Base-by-base conservation (phyloP, 2,113 vertebrate species). In the Gopherus evgoodei region DNA sequence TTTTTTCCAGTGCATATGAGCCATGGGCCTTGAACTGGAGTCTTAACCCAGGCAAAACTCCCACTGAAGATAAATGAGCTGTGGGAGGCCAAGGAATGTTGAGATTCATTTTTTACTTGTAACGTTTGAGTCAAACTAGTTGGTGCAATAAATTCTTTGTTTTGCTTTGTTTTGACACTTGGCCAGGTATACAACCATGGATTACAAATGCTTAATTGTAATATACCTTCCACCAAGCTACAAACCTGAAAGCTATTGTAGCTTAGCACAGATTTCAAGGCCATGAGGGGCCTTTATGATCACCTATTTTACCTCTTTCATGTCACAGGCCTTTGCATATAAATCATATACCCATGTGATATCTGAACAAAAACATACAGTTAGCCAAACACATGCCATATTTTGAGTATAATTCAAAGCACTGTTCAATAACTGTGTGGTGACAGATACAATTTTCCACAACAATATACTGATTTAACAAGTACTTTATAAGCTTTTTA, bases 191-290 rank as follows among this genome's bases (percentile, higher is more conserved):
- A 8, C 19, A 50, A 50, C 29, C 49, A 3, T 17, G 25, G n/a
- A 38, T 88, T 62, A 65, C 79, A 1, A 49, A 1, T 0, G 1
- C 42, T 90, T 83, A 72, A 75, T 21, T 35, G 6, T 0, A 2
- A 76, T 25, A 10, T 22, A 13, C 6, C 22, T 65, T 81, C 54
- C 54, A 81, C 54, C 54, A 81, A 44, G 69, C 16, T 54, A 50
- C 76, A 31, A n/a, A 53, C 52, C 50, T 53, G 80, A 53, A 81
- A 81, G 21, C 27, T 53, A 50, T 22, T 53, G 80, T 50, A 76
- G 24, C 29, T 17, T 75, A 0, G 0, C 14, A 56, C 22, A 44
- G 42, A 38, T 83, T 69, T 0, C 17, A 76, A 49, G 81, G 78
- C 11, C 31, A 4, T 2, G 2, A 90, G n/a, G 6, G 76, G 22